phyloP scores from a whole-genome alignment of 2,797 vertebrate genomes.

The Cirrhinus molitorella region DNA sequence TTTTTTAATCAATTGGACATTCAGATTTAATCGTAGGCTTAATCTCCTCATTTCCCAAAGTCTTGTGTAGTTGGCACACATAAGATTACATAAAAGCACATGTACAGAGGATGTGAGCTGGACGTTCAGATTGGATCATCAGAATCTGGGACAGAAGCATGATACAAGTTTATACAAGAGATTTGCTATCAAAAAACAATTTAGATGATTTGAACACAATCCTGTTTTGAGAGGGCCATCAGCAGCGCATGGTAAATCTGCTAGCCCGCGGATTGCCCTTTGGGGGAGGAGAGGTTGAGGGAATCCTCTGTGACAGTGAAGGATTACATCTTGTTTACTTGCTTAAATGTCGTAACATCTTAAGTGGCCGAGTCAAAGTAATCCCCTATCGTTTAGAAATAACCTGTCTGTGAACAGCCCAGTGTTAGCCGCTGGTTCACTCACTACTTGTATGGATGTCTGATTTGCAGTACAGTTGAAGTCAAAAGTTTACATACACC shows the following conservation, averaged over 20 bases:
- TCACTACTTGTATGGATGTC: background rate
- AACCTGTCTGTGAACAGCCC: conserved; percentile 58
- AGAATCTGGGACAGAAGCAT: background rate
- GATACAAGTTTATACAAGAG: background rate
- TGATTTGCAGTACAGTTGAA: background rate
- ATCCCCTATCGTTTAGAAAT: conserved; percentile 72
- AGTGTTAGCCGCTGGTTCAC: background rate
- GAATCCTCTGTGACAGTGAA: conserved; percentile 59
- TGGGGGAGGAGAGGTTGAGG: conserved; percentile 24
- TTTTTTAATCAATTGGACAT: background rate
- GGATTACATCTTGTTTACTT: conserved; percentile 69
- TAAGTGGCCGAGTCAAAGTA: conserved; percentile 70
- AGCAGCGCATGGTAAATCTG: background rate
- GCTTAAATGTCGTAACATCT: conserved; percentile 65
- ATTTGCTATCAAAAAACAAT: background rate
- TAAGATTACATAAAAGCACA: conserved; percentile 12
- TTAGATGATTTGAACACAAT: conserved; percentile 17
- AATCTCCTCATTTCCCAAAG: background rate
- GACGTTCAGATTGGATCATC: background rate
- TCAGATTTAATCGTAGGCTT: background rate
- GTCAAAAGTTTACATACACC: too few relatives aligned
- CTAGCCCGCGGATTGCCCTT: conserved; percentile 19
- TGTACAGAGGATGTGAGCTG: background rate
- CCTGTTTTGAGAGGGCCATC: background rate
- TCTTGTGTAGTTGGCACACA: background rate